phyloP scores from a whole-genome alignment of 2,888 invertebrate species.

The Autographa pulchrina region DNA sequence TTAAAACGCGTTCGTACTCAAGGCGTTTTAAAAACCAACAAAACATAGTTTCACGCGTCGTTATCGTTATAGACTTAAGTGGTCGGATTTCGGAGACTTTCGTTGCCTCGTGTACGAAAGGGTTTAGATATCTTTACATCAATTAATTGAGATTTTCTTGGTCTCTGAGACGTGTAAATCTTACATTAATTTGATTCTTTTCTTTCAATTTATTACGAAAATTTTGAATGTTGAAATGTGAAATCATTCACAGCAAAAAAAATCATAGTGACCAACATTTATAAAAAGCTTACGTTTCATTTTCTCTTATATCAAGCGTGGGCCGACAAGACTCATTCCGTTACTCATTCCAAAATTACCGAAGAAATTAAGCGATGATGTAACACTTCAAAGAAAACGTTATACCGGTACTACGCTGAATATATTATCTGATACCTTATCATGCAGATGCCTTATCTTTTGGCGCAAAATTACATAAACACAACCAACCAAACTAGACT shows the following conservation, averaged over 20 bases:
- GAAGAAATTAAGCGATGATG: slow-evolving; percentile 36
- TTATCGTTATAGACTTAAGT: too few species aligned
- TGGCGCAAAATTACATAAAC: slow-evolving; percentile 9
- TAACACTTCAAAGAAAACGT: slow-evolving; percentile 35
- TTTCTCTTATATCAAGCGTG: background rate
- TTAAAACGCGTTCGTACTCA: too few species aligned
- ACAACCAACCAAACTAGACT: background rate
- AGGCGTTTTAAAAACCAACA: too few species aligned
- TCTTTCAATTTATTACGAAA: too few species aligned
- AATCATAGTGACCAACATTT: slow-evolving; percentile 3
- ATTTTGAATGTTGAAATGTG: background rate
- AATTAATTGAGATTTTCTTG: too few species aligned
- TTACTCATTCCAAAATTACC: slow-evolving; percentile 35
- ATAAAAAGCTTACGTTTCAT: background rate
- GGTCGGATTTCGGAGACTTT: too few species aligned
- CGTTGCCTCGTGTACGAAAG: too few species aligned
- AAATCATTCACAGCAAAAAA: background rate
- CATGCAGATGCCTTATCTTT: slow-evolving; percentile 22
- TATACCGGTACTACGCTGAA: background rate
- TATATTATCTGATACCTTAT: slow-evolving; percentile 36
- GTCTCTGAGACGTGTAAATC: too few species aligned
- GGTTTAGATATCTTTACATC: too few species aligned
- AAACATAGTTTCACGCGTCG: too few species aligned
- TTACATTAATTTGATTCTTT: too few species aligned
- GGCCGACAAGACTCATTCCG: background rate